Conservation (phyloP, 2,797 vertebrate species). For the Coregonus sp. region DNA sequence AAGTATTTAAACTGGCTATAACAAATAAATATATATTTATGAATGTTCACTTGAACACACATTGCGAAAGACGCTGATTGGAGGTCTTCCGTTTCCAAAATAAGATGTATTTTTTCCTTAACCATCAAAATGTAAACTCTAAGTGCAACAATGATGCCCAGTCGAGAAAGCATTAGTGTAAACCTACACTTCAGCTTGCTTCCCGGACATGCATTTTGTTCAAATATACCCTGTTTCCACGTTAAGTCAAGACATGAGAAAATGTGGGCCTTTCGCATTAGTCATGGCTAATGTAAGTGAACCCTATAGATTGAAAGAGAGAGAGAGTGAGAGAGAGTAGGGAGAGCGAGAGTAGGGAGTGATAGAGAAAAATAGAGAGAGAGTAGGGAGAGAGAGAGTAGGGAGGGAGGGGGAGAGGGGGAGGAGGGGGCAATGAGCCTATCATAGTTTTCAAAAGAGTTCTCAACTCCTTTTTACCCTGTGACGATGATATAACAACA, state of each 20-base stretch:
- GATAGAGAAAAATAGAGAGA: constrained; percentile 32
- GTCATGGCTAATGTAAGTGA: constrained; percentile 71
- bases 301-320: constrained; percentile 55
- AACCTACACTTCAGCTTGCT: constrained; percentile 76
- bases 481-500: constrained; percentile 74
- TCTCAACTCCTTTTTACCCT: constrained; percentile 78
- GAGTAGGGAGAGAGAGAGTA: constrained; percentile 11
- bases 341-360: constrained; percentile 20
- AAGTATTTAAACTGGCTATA: constrained; percentile 96
- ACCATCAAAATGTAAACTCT: constrained; percentile 99
- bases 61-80: constrained; percentile 86
- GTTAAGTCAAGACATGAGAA: constrained; percentile 88
- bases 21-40: constrained; percentile 99
- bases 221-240: constrained; percentile 99
- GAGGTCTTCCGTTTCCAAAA: constrained; percentile 84
- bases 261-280: constrained; percentile 71
- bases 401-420: not conserved
- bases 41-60: constrained; percentile 97
- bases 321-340: constrained; percentile 34
- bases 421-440: constrained; percentile 43
- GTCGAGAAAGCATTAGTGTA: constrained; percentile 77
- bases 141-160: constrained; percentile 98
- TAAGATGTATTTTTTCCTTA: constrained; percentile 80
- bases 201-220: constrained; percentile 92
- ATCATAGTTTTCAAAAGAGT: constrained; percentile 70